Evolutionary conservation across 2,797 vertebrate genomes (phyloP), one percentile per base, ranked within the genome.

Genomic region (Anguilla obscura): DNA sequence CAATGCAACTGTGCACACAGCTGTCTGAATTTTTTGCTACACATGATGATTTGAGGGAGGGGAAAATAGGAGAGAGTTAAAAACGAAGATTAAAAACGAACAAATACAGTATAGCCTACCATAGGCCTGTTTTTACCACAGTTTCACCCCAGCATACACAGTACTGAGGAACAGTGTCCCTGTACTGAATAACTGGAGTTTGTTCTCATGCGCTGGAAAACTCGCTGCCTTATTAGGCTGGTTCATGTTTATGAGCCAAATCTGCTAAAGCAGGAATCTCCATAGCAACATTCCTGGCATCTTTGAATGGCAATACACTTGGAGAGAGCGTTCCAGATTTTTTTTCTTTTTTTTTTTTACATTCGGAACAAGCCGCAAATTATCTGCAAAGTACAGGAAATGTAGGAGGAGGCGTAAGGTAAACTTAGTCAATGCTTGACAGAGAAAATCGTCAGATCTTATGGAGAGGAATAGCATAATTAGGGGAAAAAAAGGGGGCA

Each of bases 81-180:
- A 33, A 79, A 79, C 18, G 2, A 82, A 82, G 30, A 36, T 36
- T 12, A 33, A 71, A 33, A 82, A 82, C 36, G 33, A 79, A 85
- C 18, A 74, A 71, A 40, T 27, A 63, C 74, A 82, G 45, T 27
- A 84, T 40, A 63, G 82, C 24, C 45, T 63, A 69, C 63, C 52
- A 45, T 33, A 85, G 16, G 48, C 69, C 76, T 87, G 40, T 18
- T 82, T 40, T 58, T 50, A 82, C 27, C 21, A 82, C 79, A 87
- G 63, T 82, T 45, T 66, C 27, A 63, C 12, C 56, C 56, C 83
- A 45, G 18, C 76, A 9, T 16, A 71, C 74, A 56, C 30, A 33
- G 48, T 30, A 33, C 71, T 52, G 27, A 88, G 87, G 27, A 30
- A 71, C 82, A 69, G 40, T 87, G 52, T 71, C 27, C 60, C 48